phyloP scores from a whole-genome alignment of 1,140 invertebrate genomes.

The Euglossa dilemma region DNA sequence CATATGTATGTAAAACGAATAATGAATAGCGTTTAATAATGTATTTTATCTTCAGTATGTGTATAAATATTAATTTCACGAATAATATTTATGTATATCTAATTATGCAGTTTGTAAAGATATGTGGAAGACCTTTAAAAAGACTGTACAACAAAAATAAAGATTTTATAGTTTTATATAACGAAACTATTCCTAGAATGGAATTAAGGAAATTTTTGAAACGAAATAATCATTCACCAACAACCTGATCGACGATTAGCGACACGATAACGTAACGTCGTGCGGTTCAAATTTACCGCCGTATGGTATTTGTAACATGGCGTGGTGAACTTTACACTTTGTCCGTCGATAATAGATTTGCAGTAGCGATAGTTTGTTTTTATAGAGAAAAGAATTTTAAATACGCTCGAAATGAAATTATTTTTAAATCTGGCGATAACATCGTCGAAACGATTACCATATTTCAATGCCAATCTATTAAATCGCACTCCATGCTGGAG shows the following conservation, averaged over 20 bases:
- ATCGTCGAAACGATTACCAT: conserved; percentile 37
- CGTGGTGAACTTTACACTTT: neutral
- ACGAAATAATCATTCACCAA: neutral
- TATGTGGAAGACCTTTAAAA: conserved; percentile 30
- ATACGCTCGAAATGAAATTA: conserved; percentile 40
- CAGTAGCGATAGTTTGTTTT: too few species aligned
- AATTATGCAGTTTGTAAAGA: conserved; percentile 46
- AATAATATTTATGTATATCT: conserved; percentile 57
- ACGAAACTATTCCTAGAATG: neutral
- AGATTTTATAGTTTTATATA: conserved; percentile 75
- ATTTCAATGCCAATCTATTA: neutral
- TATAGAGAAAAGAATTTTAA: neutral
- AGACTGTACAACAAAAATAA: conserved; percentile 74
- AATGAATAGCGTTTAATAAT: conserved; percentile 52
- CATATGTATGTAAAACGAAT: conserved; percentile 66
- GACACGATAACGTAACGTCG: neutral
- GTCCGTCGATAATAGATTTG: neutral
- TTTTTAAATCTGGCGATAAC: conserved; percentile 24
- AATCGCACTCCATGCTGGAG: conserved; percentile 46
- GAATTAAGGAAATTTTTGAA: neutral
- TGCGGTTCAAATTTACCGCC: conserved; percentile 24
- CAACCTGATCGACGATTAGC: too few species aligned
- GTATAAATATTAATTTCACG: conserved; percentile 52
- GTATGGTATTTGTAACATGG: neutral
- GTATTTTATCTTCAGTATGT: conserved; percentile 67